Conservation (phyloP, 2,888 invertebrate genomes). For the Aphidoletes aphidimyza region DNA sequence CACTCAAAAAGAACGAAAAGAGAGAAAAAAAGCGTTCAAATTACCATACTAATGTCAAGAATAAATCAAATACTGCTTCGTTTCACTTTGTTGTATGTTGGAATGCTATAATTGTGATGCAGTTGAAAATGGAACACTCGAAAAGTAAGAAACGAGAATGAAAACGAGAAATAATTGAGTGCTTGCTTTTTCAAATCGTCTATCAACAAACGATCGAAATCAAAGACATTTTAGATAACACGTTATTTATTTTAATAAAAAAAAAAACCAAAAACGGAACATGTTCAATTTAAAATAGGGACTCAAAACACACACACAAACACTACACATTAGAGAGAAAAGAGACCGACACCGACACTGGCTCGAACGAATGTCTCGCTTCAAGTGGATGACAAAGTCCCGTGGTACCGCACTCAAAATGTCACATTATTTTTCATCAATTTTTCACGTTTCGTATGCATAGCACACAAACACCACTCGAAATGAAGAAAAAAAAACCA, state of each 20-base stretch:
- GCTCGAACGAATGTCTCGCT: conserved; percentile 47
- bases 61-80: conserved; percentile 26
- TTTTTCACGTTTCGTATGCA: not conserved
- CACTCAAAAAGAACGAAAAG: not conserved
- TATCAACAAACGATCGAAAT: conserved; percentile 49
- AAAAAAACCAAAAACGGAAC: not conserved
- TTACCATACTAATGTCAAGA: conserved; percentile 43
- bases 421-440: conserved; percentile 46
- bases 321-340: not conserved
- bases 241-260: conserved; percentile 49
- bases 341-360: too few relatives aligned
- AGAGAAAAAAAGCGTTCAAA: not conserved
- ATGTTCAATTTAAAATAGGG: not conserved
- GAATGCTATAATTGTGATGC: conserved; percentile 13
- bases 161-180: conserved; percentile 27
- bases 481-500: not conserved
- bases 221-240: conserved; percentile 43
- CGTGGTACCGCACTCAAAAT: not conserved
- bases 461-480: not conserved
- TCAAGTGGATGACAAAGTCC: conserved; percentile 21
- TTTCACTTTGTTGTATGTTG: conserved; percentile 3
- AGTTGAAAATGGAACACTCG: conserved; percentile 40
- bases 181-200: conserved; percentile 33
- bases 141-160: not conserved
- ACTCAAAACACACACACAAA: not conserved